Evolutionary conservation across 2,888 invertebrate genomes (phyloP).

Genomic region (Schrankia costaestrigalis): DNA sequence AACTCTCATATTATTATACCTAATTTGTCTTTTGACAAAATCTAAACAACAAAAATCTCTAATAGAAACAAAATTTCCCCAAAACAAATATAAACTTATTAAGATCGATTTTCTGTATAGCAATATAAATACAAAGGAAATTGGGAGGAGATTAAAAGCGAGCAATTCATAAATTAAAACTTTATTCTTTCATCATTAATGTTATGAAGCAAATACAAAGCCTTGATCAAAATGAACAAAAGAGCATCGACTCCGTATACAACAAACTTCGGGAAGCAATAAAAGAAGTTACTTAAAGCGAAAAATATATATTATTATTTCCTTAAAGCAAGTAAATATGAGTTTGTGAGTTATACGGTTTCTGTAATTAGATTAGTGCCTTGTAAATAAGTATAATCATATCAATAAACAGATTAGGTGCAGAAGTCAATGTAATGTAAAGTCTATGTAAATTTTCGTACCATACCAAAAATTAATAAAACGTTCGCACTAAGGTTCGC

Average conservation of each 20-base stretch:
- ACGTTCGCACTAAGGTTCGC: too few species aligned
- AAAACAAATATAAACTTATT: too few species aligned
- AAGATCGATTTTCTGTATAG: slow-evolving; percentile 2
- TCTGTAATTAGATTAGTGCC: too few species aligned
- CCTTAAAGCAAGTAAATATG: slow-evolving; percentile 31
- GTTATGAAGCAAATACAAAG: slow-evolving; percentile 11
- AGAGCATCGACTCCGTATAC: slow-evolving; percentile 20
- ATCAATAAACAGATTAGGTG: slow-evolving; percentile 16
- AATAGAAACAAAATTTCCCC: background rate
- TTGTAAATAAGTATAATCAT: too few species aligned
- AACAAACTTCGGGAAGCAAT: slow-evolving; percentile 37
- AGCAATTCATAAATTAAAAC: slow-evolving; percentile 21
- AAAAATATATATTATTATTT: slow-evolving; percentile 35
- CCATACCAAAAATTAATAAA: too few species aligned
- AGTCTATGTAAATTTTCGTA: too few species aligned
- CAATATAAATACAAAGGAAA: slow-evolving; percentile 6
- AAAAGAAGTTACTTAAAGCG: slow-evolving; percentile 35
- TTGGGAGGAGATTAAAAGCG: slow-evolving; percentile 1
- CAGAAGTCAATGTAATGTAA: too few species aligned
- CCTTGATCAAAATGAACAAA: slow-evolving; percentile 29
- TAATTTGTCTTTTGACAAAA: background rate
- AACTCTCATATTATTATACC: too few species aligned
- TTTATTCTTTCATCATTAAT: slow-evolving; percentile 15
- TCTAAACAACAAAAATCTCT: background rate
- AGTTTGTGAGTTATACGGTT: slow-evolving; percentile 31